Evolutionary conservation across 1,140 invertebrate genomes (phyloP), one percentile per base, ranked within the genome.

Genomic region (Polyergus mexicanus): DNA sequence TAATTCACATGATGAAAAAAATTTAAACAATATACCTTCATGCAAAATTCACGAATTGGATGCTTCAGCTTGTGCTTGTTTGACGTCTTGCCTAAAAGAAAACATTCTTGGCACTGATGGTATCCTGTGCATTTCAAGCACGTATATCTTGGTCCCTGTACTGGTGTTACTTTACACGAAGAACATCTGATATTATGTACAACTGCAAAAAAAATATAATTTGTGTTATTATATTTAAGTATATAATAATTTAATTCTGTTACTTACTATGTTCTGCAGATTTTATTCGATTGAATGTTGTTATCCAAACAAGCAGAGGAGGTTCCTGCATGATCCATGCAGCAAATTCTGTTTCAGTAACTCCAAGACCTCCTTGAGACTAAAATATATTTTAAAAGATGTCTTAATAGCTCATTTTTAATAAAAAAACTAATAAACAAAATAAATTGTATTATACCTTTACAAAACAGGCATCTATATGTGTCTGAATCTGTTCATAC

Each of bases 61-160:
- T 98, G 97, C 62, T 96, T 96, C 10, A 97, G 92, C 95, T 98
- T 98, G 92, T 98, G 97, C 87, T 96, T 96, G 92, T 96, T 97
- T 8, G 96, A 96, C 78, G 95, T 96, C 90, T 96, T 95, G n/a
- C 97, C 97, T 89, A 96, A 96, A 92, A 98, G 97, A 94, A 98
- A 98, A 93, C 97, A 98, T 54, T 96, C 96, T 92, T 98, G 98
- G 92, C 97, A 98, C 84, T 97, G 96, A 94, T 98, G 97, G 93
- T 97, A 97, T 86, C 96, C 96, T 85, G 97, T 96, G 91, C 97
- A 98, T 88, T 96, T 96, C 84, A 98, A 92, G 93, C 98, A 98
- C 51, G 96, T 96, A 93, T 98, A 98, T 85, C 96, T 93, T 13
- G 96, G 93, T 35, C 96, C 96, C 87, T 95, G 94, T 66, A 97